Evolutionary conservation across 2,113 vertebrate genomes (phyloP).

Genomic region (Lontra canadensis): DNA sequence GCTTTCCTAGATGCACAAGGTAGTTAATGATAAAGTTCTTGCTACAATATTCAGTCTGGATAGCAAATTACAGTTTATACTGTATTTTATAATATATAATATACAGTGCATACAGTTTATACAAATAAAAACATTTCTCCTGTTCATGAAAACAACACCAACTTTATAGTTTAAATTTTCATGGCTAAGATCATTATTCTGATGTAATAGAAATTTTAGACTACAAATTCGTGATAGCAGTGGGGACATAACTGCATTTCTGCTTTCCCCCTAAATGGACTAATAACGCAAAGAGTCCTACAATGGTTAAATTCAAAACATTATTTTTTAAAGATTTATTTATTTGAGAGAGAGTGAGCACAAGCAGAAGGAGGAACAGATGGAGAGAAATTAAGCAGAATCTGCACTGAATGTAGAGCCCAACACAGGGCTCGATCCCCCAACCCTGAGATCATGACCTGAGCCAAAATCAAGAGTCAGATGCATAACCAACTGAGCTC

Average conservation of each 20-base stretch:
- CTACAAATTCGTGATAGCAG: neutral
- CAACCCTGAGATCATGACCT: neutral
- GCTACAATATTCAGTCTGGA: neutral
- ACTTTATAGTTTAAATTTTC: constrained; percentile 31
- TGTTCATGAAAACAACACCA: neutral
- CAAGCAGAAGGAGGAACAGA: neutral
- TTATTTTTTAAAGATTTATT: neutral
- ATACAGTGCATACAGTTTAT: neutral
- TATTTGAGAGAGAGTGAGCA: neutral
- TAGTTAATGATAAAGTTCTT: neutral
- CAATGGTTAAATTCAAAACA: neutral
- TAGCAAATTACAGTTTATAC: neutral
- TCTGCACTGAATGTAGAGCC: neutral
- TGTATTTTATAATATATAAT: no score
- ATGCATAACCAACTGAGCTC: neutral
- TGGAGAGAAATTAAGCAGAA: neutral
- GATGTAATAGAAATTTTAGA: neutral
- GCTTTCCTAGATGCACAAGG: neutral
- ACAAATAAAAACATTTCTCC: neutral
- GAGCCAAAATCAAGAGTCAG: neutral
- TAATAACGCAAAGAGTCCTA: neutral
- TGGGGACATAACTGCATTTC: neutral
- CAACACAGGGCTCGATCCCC: neutral
- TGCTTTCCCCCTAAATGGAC: neutral
- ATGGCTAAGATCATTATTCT: neutral